phyloP scores from a whole-genome alignment of 2,113 vertebrate genomes.

The Orycteropus afer region DNA sequence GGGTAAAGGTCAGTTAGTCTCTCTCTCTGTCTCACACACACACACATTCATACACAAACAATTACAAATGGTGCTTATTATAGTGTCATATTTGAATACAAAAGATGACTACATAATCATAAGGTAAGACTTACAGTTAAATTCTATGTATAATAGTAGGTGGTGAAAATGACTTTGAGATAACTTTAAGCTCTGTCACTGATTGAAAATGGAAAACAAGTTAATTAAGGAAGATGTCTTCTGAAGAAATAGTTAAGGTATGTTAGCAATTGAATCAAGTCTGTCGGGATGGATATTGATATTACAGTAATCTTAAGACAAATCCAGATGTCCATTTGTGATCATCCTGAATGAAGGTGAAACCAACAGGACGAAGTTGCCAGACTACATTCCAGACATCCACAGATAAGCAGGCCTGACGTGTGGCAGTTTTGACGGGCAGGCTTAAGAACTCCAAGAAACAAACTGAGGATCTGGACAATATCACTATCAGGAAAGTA shows the following conservation, averaged over 20 bases:
- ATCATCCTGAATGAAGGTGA: slow-evolving; percentile 50
- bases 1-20: neutral
- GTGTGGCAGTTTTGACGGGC: slow-evolving; percentile 62
- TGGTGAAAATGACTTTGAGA: neutral
- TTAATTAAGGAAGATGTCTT: neutral
- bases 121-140: neutral
- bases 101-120: neutral
- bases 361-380: neutral
- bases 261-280: neutral
- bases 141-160: neutral
- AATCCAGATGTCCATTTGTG: slow-evolving; percentile 42
- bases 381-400: slow-evolving; percentile 56
- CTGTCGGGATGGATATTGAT: neutral
- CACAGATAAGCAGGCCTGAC: slow-evolving; percentile 53
- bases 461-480: slow-evolving; percentile 73
- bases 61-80: neutral
- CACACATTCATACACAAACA: neutral
- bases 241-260: slow-evolving; percentile 33
- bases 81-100: neutral
- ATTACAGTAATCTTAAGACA: slow-evolving; percentile 52
- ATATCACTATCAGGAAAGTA: slow-evolving; percentile 68
- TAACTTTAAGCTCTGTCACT: neutral
- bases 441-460: slow-evolving; percentile 70
- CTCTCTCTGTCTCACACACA: neutral
- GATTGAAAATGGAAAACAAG: neutral